These are phyloP conservation scores for Herpetotheres cachinnans DNA, from an alignment of 2,113 vertebrate species.

Conservation along the genomic window DNA sequence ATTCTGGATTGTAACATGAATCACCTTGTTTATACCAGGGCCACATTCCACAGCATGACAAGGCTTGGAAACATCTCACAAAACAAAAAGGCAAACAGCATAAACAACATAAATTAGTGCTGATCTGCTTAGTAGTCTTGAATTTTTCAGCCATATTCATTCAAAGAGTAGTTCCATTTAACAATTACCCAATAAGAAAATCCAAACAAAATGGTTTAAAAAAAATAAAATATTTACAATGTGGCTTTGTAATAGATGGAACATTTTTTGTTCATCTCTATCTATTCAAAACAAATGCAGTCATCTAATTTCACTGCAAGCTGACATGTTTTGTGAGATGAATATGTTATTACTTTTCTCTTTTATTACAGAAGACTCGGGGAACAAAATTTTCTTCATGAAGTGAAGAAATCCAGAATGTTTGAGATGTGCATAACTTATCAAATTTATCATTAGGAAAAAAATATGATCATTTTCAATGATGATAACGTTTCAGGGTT, in stretches of 20 bases:
- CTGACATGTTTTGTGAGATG: conserved; percentile 1
- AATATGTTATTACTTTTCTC: background rate
- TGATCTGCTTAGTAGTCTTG: background rate
- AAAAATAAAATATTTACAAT: background rate
- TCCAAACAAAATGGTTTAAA: background rate
- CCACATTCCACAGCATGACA: background rate
- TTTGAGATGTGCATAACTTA: background rate
- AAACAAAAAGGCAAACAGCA: background rate
- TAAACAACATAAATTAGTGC: background rate
- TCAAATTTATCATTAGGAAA: background rate
- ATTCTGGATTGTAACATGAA: background rate
- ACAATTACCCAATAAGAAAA: background rate
- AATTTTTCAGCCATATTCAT: background rate
- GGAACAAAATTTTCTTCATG: background rate
- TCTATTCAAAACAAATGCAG: conserved; percentile 19
- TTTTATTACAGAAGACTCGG: background rate
- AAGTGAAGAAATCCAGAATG: conserved; percentile 20
- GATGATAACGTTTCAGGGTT: background rate
- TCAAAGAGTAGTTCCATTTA: background rate
- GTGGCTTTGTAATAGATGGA: background rate
- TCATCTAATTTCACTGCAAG: background rate
- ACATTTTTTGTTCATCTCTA: background rate
- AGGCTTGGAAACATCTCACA: background rate
- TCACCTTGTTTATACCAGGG: background rate
- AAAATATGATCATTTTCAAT: background rate